Evolutionary conservation across 1,140 invertebrate species (phyloP).

Genomic region (Pseudomyrmex dendroicus): DNA sequence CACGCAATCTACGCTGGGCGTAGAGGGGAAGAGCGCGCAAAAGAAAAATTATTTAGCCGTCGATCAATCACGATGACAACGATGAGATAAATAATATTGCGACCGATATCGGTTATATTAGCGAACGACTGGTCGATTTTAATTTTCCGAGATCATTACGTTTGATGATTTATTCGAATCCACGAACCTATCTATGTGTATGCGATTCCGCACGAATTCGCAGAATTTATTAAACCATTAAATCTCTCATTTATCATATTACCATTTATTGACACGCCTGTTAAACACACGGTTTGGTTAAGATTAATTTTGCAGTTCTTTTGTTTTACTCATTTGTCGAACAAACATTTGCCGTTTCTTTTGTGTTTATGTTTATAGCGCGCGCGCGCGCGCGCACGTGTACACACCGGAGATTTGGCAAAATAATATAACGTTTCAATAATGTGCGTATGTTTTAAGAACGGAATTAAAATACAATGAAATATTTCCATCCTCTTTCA

Average conservation of each 20-base stretch:
- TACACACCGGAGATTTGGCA: too few species aligned
- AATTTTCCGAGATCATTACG: conserved; percentile 25
- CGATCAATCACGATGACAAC: conserved; percentile 15
- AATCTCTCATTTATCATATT: conserved; percentile 23
- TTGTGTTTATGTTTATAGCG: background rate
- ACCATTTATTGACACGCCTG: background rate
- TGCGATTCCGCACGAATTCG: conserved; percentile 1
- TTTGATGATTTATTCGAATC: conserved; percentile 37
- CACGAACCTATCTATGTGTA: background rate
- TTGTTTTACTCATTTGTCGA: too few species aligned
- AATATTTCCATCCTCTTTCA: background rate
- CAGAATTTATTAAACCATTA: conserved; percentile 27
- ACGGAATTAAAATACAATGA: conserved; percentile 10
- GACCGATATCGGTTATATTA: conserved; percentile 20
- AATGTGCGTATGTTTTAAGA: background rate
- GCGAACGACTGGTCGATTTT: conserved; percentile 15
- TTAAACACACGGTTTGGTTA: conserved; percentile 1
- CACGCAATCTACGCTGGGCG: conserved; percentile 10
- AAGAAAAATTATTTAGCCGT: conserved; percentile 34
- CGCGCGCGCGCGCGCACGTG: too few species aligned
- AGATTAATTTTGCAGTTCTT: conserved; percentile 10
- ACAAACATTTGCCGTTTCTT: background rate
- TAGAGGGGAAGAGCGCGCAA: background rate
- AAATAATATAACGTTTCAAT: conserved; percentile 7
- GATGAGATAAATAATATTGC: conserved; percentile 19